These are phyloP conservation scores for Poeciliopsis presidionis DNA, from an alignment of 2,797 vertebrate species.

Conservation along the genomic window DNA sequence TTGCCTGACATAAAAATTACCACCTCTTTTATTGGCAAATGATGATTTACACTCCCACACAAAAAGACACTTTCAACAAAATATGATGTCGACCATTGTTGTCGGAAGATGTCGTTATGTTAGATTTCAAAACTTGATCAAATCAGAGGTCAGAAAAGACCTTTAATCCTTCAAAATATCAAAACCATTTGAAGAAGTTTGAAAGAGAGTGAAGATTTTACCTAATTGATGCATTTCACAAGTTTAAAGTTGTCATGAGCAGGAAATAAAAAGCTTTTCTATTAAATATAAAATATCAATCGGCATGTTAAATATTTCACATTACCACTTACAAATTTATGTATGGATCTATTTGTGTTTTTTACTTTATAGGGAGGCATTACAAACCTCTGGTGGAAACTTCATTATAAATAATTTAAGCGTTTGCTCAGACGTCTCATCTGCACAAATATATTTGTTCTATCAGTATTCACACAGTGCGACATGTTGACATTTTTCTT, in stretches of 20 bases:
- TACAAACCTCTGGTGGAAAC: background rate
- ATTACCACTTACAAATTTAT: background rate
- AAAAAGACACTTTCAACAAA: too few relatives aligned
- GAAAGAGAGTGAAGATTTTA: background rate
- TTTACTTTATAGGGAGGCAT: background rate
- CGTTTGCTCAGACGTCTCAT: background rate
- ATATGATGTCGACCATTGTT: too few relatives aligned
- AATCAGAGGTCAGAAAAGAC: background rate
- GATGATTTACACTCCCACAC: too few relatives aligned
- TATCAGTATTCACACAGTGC: conserved; percentile 5
- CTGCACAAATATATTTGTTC: conserved; percentile 2
- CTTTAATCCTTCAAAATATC: background rate
- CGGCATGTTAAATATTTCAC: background rate
- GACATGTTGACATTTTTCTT: conserved; percentile 1
- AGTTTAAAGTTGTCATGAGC: background rate
- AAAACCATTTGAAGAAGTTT: background rate
- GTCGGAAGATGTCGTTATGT: too few relatives aligned
- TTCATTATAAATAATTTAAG: background rate
- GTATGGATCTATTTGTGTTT: background rate
- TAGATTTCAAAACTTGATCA: background rate
- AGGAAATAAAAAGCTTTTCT: background rate
- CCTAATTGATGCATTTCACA: background rate
- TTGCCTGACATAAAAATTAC: too few relatives aligned
- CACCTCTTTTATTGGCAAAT: too few relatives aligned
- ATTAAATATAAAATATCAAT: background rate